These are phyloP conservation scores for Mactromeris polynyma DNA, from an alignment of 2,888 invertebrate genomes.

Conservation along the genomic window DNA sequence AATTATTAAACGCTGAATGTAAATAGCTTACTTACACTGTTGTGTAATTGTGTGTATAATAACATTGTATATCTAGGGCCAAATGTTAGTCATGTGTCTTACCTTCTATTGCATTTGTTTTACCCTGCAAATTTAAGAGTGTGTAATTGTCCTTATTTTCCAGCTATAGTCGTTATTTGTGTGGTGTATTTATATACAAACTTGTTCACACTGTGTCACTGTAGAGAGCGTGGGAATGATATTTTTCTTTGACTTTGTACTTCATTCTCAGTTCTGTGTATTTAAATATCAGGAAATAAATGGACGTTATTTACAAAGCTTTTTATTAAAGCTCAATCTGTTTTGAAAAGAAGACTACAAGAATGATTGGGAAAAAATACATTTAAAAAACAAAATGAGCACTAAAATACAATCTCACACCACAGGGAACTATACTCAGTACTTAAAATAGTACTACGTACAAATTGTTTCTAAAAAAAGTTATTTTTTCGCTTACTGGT, in stretches of 20 bases:
- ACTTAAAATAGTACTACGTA: no score
- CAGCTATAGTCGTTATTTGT: not conserved
- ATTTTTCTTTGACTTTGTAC: not conserved
- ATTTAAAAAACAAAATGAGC: no score
- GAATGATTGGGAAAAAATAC: no score
- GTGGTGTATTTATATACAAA: not conserved
- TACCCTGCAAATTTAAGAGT: not conserved
- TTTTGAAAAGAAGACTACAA: no score
- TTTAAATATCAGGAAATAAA: no score
- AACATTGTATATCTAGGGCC: conserved; percentile 11
- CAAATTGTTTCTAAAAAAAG: no score
- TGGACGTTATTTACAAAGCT: no score
- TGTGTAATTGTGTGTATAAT: not conserved
- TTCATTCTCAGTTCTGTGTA: no score
- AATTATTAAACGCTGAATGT: not conserved
- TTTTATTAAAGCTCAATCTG: no score
- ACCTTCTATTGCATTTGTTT: not conserved
- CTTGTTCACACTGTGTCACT: not conserved
- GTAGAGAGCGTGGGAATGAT: not conserved
- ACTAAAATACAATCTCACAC: no score
- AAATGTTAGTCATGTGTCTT: conserved; percentile 16
- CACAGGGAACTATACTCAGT: no score
- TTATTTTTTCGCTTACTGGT: not conserved
- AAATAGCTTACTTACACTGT: not conserved
- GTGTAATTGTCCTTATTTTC: not conserved